phyloP scores from a whole-genome alignment of 1,140 invertebrate genomes.

The Muscidifurax raptorellus region DNA sequence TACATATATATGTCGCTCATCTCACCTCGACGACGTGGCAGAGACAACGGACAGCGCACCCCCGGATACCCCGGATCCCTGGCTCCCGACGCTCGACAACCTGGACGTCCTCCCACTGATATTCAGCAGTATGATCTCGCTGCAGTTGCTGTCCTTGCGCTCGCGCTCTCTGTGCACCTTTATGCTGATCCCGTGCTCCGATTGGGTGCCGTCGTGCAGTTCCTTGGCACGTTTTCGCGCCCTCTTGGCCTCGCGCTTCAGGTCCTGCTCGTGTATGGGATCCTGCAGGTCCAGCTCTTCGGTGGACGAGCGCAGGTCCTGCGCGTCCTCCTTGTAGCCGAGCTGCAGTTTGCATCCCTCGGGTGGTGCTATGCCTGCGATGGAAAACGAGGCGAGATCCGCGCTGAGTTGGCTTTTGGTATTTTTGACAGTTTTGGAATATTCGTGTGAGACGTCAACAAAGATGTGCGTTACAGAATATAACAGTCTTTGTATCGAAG shows the following conservation, averaged over 20 bases:
- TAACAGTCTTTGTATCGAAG: too few species aligned
- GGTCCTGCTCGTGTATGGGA: constrained; percentile 77
- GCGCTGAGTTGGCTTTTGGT: too few species aligned
- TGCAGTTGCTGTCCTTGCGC: constrained; percentile 86
- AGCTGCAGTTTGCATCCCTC: constrained; percentile 71
- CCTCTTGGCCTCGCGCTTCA: constrained; percentile 68
- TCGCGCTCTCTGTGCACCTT: constrained; percentile 77
- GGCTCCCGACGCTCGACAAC: constrained; percentile 82
- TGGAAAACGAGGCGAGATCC: not conserved
- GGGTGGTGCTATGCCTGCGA: constrained; percentile 66
- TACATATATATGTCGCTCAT: too few species aligned
- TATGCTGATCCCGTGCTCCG: constrained; percentile 67
- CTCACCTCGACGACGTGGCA: constrained; percentile 71
- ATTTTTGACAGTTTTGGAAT: too few species aligned
- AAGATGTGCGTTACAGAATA: too few species aligned
- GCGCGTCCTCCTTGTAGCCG: constrained; percentile 86
- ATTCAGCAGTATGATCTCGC: constrained; percentile 85
- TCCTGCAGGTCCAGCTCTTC: constrained; percentile 89
- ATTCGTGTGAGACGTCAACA: too few species aligned
- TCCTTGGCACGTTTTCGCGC: constrained; percentile 73
- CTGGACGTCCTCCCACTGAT: constrained; percentile 89
- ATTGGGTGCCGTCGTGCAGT: constrained; percentile 73
- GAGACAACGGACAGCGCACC: constrained; percentile 74
- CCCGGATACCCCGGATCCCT: constrained; percentile 83
- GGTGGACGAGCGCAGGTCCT: constrained; percentile 88